Percentiles rank a stretch among this genome's conserved stretches.
phyloP scores from a whole-genome alignment of 2,888 invertebrate genomes.

The Oligia strigilis region DNA sequence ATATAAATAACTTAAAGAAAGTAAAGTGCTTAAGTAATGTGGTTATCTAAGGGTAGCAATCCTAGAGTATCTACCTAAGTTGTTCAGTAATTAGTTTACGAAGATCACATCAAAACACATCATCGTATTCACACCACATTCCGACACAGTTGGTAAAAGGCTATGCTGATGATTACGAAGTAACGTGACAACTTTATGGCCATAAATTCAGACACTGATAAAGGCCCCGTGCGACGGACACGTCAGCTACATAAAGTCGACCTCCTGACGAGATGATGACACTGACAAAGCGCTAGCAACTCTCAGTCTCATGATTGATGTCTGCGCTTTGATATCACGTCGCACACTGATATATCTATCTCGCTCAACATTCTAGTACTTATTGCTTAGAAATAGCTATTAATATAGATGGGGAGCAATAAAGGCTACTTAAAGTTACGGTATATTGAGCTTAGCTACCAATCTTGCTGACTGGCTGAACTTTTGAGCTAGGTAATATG shows the following conservation, averaged over 20 bases:
- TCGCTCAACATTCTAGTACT: conserved; percentile 36
- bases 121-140: no score
- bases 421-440: conserved; percentile 28
- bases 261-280: conserved; percentile 70
- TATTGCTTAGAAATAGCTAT: conserved; percentile 33
- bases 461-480: conserved; percentile 2
- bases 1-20: not conserved
- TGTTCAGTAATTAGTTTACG: not conserved
- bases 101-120: not conserved
- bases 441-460: not conserved
- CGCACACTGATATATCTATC: conserved; percentile 34
- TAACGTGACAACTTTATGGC: not conserved
- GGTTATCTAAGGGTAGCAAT: not conserved
- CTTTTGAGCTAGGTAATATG: not conserved
- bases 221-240: not conserved
- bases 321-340: conserved; percentile 50
- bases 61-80: not conserved
- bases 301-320: conserved; percentile 50
- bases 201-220: conserved; percentile 12
- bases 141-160: not conserved
- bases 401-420: conserved; percentile 26
- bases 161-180: not conserved
- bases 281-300: conserved; percentile 80
- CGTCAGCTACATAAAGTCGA: conserved; percentile 5
- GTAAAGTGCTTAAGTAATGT: not conserved